These are phyloP conservation scores for Rousettus madagascariensis DNA, from an alignment of 2,797 vertebrate species.

Conservation along the genomic window DNA sequence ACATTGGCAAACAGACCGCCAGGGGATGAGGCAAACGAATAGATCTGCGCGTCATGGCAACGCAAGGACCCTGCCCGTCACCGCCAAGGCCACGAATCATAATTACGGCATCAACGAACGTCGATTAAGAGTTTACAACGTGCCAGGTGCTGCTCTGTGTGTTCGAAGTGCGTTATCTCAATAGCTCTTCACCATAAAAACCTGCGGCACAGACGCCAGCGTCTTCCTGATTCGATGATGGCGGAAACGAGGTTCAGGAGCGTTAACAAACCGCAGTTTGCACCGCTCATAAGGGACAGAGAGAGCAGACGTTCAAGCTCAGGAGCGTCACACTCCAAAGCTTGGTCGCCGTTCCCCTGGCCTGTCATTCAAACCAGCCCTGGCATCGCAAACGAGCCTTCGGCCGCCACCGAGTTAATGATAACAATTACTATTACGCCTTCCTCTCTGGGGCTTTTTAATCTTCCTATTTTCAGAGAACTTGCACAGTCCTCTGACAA, in stretches of 20 bases:
- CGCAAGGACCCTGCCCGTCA: background rate
- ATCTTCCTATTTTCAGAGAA: background rate
- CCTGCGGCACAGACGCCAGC: background rate
- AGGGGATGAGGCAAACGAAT: background rate
- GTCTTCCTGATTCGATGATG: background rate
- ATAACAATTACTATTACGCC: background rate
- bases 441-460: background rate
- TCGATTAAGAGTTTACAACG: background rate
- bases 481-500: background rate
- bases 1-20: background rate
- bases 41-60: too few species aligned
- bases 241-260: background rate
- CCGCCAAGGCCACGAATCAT: background rate
- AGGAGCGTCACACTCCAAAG: rapidly evolving
- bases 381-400: background rate
- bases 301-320: background rate
- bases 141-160: too few species aligned
- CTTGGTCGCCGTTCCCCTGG: rapidly evolving
- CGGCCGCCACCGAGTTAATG: rapidly evolving
- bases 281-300: background rate
- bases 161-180: background rate
- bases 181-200: background rate
- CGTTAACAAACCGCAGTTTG: background rate
- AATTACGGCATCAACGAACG: too few species aligned
- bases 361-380: rapidly evolving